A percentile compares a stretch with the other conserved stretches of the same genome.
Evolutionary conservation across 2,888 invertebrate species (phyloP).

Genomic region (Cheiracanthium punctorium): DNA sequence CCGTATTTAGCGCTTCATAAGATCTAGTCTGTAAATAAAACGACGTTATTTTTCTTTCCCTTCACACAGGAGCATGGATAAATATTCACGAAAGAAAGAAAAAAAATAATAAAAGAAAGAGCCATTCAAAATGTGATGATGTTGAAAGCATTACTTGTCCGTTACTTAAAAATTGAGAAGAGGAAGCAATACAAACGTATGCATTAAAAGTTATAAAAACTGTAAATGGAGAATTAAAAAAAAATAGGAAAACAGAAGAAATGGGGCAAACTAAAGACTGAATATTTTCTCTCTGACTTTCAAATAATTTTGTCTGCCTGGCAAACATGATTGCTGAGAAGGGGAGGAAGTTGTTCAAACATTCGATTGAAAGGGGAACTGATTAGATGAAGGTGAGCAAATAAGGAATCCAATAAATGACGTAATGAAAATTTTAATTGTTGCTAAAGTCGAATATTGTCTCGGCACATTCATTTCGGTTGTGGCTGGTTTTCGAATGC

Average conservation of each 20-base stretch:
- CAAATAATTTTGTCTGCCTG: conserved; percentile 36
- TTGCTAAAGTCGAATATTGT: conserved; percentile 64
- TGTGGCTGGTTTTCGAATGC: conserved; percentile 51
- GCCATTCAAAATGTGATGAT: background rate
- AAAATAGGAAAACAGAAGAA: background rate
- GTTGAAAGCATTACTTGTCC: background rate
- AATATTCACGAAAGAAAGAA: background rate
- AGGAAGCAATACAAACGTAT: conserved; percentile 1
- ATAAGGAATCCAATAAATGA: conserved; percentile 67
- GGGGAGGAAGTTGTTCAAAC: conserved; percentile 34
- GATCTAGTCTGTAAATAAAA: conserved; percentile 37
- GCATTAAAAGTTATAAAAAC: conserved; percentile 34
- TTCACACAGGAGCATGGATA: background rate
- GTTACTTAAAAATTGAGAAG: conserved; percentile 15
- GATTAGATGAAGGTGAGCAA: conserved; percentile 62
- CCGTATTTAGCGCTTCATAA: conserved; percentile 37
- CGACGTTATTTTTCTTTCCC: conserved; percentile 4
- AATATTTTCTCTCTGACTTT: background rate
- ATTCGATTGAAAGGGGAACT: conserved; percentile 45
- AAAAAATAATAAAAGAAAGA: background rate
- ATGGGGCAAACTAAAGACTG: background rate
- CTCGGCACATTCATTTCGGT: conserved; percentile 47
- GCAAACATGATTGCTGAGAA: conserved; percentile 29
- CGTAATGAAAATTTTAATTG: conserved; percentile 68
- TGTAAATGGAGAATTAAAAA: background rate